Conservation (phyloP, 2,113 vertebrate genomes). For the Reinhardtius hippoglossoides region DNA sequence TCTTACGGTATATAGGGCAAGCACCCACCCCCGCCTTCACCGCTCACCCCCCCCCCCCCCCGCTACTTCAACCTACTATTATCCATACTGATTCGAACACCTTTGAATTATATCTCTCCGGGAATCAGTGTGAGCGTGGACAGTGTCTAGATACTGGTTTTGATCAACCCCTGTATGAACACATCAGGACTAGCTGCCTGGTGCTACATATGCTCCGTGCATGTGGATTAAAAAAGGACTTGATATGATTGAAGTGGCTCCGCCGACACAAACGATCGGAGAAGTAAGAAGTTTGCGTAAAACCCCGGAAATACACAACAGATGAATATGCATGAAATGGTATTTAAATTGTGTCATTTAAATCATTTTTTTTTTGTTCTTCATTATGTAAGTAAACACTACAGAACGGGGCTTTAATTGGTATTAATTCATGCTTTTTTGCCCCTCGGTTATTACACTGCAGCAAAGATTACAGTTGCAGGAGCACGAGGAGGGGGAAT, state of each 20-base stretch:
- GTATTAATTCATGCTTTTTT: slow-evolving; percentile 80
- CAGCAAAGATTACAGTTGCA: slow-evolving; percentile 44
- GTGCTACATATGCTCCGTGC: neutral
- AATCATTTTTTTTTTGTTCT: slow-evolving; percentile 69
- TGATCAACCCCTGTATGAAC: neutral
- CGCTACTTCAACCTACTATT: slow-evolving; percentile 1
- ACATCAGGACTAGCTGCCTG: neutral
- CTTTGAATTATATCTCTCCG: slow-evolving; percentile 15
- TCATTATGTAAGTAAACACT: slow-evolving; percentile 81
- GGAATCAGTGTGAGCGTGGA: neutral
- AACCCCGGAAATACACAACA: slow-evolving; percentile 23
- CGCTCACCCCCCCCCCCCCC: too few relatives aligned
- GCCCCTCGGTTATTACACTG: slow-evolving; percentile 70
- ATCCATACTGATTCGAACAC: slow-evolving; percentile 23
- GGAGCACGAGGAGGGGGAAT: slow-evolving; percentile 15
- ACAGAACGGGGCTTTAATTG: slow-evolving; percentile 74
- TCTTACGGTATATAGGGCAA: slow-evolving; percentile 50
- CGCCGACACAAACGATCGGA: neutral
- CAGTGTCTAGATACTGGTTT: neutral
- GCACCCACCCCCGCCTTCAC: neutral
- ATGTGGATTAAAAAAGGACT: neutral
- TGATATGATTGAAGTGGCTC: slow-evolving; percentile 6
- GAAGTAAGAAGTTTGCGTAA: neutral
- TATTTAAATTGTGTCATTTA: slow-evolving; percentile 69
- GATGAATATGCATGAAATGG: slow-evolving; percentile 72